Evolutionary conservation across 1,140 invertebrate species (phyloP), one percentile per base, ranked within the genome.

Genomic region (Liolophura sinensis): DNA sequence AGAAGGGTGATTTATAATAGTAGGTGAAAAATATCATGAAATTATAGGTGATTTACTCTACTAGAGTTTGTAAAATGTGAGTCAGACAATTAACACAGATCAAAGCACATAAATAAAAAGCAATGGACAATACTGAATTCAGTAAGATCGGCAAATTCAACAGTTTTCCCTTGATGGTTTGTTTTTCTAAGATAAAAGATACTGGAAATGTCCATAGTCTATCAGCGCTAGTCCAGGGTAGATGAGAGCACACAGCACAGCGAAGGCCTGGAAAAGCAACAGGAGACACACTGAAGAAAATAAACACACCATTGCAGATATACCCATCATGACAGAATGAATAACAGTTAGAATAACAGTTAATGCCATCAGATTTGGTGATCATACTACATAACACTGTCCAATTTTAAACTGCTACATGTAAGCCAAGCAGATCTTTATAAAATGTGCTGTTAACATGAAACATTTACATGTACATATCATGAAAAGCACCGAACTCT

Each of bases 161-260:
- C n/a, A 11, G 15, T 54, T 20, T 54, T 24, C 9, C 15, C 51
- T 24, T 5, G 9, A 40, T 40, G 31, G 31, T 40, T 5, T 40
- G 31, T 40, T 40, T 40, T 40, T 40, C 31, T 46, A 31, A 16
- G 27, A 9, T 18, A 65, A 83, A 86, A 85, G 85, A 86, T 85
- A 89, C 84, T 99, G 98, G 86, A 99, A 99, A 86, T 99, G 98
- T 25, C 96, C 98, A 87, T 99, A 91, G 84, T 99, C 98, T 67
- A 99, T 94, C 0, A 99, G 84, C 70, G 99, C 92, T 48, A 98
- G 84, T 0, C 94, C 96, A 9, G 97, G 97, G 86, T 95, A 97
- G 4, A 92, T 79, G 18, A 96, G 79, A 55, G 89, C 87, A 14
- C 91, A 68, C 54, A 73, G 75, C 47, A 65, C 64, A 15, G 62